Conservation (phyloP, 1,140 invertebrate species). For the Nomia melanderi region DNA sequence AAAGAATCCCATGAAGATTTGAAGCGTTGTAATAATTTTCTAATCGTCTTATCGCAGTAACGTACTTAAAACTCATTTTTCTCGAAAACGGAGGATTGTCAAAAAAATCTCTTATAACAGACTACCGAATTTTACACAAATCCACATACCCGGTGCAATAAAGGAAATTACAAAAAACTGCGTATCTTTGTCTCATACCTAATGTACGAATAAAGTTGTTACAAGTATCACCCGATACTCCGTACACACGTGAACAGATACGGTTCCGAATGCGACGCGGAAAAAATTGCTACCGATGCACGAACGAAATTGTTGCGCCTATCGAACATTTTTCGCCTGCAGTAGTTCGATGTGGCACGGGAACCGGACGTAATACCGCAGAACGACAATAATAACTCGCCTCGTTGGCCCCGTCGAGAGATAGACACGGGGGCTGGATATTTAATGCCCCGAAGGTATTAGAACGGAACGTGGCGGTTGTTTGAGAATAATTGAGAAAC, state of each 20-base stretch:
- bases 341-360: slow-evolving; percentile 9
- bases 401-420: slow-evolving; percentile 45
- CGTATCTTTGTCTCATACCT: no score
- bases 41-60: no score
- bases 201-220: no score
- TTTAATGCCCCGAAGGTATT: slow-evolving; percentile 60
- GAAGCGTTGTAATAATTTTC: no score
- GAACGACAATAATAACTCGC: slow-evolving; percentile 63
- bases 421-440: slow-evolving; percentile 1
- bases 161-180: no score
- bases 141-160: no score
- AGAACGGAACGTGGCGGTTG: slow-evolving; percentile 71
- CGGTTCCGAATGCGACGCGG: not conserved
- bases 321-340: not conserved
- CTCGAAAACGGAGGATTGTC: no score
- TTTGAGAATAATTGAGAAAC: slow-evolving; percentile 76
- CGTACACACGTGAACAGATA: not conserved
- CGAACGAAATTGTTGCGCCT: not conserved
- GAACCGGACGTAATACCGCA: slow-evolving; percentile 47
- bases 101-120: no score
- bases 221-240: not conserved
- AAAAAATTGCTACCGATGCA: not conserved
- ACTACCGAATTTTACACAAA: no score
- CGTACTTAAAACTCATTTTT: no score
- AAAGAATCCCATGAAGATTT: no score